Percentiles rank a stretch among this genome's conserved stretches.
Evolutionary conservation across 2,797 vertebrate species (phyloP).

Genomic region (Pangasius sanitwongsei): DNA sequence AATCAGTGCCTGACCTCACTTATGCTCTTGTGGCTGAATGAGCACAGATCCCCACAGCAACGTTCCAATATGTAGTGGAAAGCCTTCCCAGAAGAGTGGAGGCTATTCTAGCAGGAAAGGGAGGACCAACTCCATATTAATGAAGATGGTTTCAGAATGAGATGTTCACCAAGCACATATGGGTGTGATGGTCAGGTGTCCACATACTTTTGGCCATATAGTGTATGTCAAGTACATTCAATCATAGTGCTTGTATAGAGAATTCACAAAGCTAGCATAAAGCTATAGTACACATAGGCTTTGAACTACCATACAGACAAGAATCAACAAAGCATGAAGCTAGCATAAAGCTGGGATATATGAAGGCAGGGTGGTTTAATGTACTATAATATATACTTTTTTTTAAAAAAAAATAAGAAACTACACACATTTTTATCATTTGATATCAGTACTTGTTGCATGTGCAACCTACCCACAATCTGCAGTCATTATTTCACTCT

Average conservation of each 20-base stretch:
- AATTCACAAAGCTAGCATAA: slow-evolving; percentile 1
- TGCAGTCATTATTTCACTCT: background rate
- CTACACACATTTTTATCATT: background rate
- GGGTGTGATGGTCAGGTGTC: no score
- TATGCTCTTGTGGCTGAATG: slow-evolving; percentile 1
- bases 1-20: background rate
- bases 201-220: background rate
- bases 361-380: background rate
- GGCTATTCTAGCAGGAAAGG: background rate
- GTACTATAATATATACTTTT: background rate
- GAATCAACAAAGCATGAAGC: background rate
- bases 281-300: background rate
- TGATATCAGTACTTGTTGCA: background rate
- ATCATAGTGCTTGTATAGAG: background rate
- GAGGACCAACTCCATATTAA: background rate
- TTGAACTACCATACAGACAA: background rate
- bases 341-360: background rate
- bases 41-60: background rate
- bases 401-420: background rate
- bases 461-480: background rate
- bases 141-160: background rate
- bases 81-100: background rate
- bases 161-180: background rate
- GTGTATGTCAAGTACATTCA: background rate
- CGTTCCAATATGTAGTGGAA: background rate